Evolutionary conservation across 2,797 vertebrate genomes (phyloP), one percentile per base, ranked within the genome.

Genomic region (Rhodeus uyekii): DNA sequence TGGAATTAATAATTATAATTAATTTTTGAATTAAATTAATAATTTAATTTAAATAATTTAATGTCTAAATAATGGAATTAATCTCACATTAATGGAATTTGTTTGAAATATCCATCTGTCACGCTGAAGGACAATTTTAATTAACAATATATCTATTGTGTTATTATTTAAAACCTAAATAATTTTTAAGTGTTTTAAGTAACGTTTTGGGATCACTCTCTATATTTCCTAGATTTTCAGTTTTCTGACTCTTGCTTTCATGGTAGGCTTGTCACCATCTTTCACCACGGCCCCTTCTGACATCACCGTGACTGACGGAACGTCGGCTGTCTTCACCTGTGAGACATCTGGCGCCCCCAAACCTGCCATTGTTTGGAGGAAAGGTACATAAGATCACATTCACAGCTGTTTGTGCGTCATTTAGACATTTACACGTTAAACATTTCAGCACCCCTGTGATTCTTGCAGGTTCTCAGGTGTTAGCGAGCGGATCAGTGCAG

Each of bases 321-420:
- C 93, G 85, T 90, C 89, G 0, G 96, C 96, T 0, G 61, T 94
- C 65, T 95, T 98, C 71, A 91, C 81, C 85, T 98, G 97, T 14
- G 92, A 96, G 69, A 95, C 95, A 3, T 95, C 93, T 0, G 97
- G 97, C 14, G 96, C 96, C 60, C 97, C 97, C 44, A 96, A 95
- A 69, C 96, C 97, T 0, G 94, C 96, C 88, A 94, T 98, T 89
- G 93, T 93, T 1, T 98, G 97, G 97, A 97, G 90, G 88, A 97
- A 91, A 96, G 97, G 83, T 84, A 34, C 1, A 2, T 50, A 64
- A 13, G 6, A 50, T 38, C 22, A 55, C 63, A 24, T 67, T 67
- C 22, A 50, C 19, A 4, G 58, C 13, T 13, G 0, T 64, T 24
- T 14, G 58, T 58, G 34, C 12, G 1, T 58, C 14, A 58, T 75